Percentiles rank a stretch among this genome's conserved stretches.
Conservation (phyloP, 2,113 vertebrate species). For the Oryzias curvinotus region DNA sequence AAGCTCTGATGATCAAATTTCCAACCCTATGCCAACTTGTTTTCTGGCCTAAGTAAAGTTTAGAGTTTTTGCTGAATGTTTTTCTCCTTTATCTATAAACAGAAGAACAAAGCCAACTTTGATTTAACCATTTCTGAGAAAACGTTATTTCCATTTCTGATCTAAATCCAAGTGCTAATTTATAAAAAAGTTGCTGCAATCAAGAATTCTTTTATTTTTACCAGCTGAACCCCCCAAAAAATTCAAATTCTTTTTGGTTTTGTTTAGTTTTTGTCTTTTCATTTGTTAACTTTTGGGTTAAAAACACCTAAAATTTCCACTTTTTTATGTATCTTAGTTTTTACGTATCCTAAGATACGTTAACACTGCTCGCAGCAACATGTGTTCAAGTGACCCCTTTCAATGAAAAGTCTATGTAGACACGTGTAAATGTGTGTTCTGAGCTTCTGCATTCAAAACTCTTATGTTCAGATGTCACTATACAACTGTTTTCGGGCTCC, state of each 20-base stretch:
- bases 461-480: too few relatives aligned
- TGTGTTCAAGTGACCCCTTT: too few relatives aligned
- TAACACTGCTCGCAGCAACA: too few relatives aligned
- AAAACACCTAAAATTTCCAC: too few relatives aligned
- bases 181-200: constrained; percentile 2
- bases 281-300: too few relatives aligned
- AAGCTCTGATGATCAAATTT: constrained; percentile 36
- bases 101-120: constrained; percentile 8
- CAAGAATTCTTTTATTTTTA: background rate
- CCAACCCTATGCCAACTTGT: constrained; percentile 15
- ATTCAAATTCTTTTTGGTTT: background rate
- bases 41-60: constrained; percentile 24
- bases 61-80: constrained; percentile 6
- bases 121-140: constrained; percentile 25
- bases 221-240: background rate
- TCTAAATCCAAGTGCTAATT: constrained; percentile 15
- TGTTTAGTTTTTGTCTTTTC: background rate
- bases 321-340: too few relatives aligned
- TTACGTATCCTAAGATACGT: too few relatives aligned
- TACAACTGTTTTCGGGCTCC: too few relatives aligned
- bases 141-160: constrained; percentile 10
- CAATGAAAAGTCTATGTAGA: too few relatives aligned
- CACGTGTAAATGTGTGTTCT: too few relatives aligned
- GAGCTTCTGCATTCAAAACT: too few relatives aligned
- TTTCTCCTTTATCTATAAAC: constrained; percentile 22